A percentile compares a stretch with the other conserved stretches of the same genome.
phyloP scores from a whole-genome alignment of 2,113 vertebrate genomes.

The Sus scrofa region T2T-Sscrofa CM000812.6:34912001-34912500 shows the following conservation, averaged over 20 bases:
- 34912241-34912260: not conserved
- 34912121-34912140: not conserved
- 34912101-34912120: not conserved
- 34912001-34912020: not conserved
- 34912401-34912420: too few relatives aligned
- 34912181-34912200: not conserved
- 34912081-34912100: not conserved
- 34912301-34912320: too few relatives aligned
- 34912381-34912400: too few relatives aligned
- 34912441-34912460: too few relatives aligned
- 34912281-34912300: not conserved
- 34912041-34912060: not conserved
- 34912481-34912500: too few relatives aligned
- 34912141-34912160: not conserved
- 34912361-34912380: too few relatives aligned
- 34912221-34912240: not conserved
- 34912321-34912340: too few relatives aligned
- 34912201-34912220: not conserved
- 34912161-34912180: not conserved
- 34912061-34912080: not conserved
- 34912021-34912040: not conserved
- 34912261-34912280: not conserved
- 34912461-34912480: too few relatives aligned
- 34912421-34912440: too few relatives aligned
- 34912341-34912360: too few relatives aligned